Conservation (phyloP, 2,113 vertebrate genomes). For the Mustela lutreola region DNA sequence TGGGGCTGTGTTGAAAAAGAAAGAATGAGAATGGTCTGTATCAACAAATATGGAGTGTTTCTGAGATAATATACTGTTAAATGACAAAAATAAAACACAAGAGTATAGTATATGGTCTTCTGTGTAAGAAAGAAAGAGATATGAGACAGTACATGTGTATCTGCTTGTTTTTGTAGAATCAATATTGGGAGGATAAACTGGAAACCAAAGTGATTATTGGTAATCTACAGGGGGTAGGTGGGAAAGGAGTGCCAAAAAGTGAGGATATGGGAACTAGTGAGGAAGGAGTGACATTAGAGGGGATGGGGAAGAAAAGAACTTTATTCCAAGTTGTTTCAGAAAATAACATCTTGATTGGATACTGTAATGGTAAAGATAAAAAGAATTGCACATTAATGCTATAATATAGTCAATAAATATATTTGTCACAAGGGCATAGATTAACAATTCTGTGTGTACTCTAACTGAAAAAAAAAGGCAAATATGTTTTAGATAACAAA, state of each 20-base stretch:
- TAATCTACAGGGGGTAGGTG: background rate
- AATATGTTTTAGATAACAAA: background rate
- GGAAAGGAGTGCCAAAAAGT: background rate
- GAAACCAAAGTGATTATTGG: background rate
- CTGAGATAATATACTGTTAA: background rate
- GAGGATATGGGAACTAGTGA: background rate
- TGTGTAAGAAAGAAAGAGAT: background rate
- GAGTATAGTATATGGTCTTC: background rate
- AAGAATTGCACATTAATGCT: background rate
- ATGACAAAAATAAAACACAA: background rate
- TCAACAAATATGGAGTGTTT: background rate
- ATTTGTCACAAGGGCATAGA: background rate
- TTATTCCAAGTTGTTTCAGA: background rate
- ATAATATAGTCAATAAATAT: background rate
- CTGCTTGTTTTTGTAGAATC: background rate
- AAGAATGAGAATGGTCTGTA: background rate
- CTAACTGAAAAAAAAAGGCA: background rate
- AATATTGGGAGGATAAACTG: background rate
- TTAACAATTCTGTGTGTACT: background rate
- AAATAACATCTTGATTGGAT: background rate
- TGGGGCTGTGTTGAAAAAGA: background rate
- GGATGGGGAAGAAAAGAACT: background rate
- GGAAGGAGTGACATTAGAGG: background rate
- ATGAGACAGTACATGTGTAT: background rate
- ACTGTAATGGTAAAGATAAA: background rate